Conservation (phyloP, 2,113 vertebrate species). For the Saccopteryx leptura region DNA sequence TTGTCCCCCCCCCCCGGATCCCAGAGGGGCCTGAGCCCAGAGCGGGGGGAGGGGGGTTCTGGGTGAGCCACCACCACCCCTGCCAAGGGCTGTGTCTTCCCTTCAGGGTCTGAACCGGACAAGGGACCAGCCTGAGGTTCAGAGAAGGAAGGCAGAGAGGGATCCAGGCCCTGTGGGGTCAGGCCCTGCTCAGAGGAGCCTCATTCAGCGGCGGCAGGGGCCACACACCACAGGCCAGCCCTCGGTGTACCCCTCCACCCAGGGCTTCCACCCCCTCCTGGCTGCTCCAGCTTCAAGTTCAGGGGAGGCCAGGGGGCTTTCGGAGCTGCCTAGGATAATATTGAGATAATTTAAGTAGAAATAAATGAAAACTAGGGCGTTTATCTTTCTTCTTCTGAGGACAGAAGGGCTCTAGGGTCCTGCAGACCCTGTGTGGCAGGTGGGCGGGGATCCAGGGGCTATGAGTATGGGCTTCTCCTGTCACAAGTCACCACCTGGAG, state of each 20-base stretch:
- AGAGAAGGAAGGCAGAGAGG: rapidly evolving
- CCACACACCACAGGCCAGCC: background rate
- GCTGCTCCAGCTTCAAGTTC: background rate
- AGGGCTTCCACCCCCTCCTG: rapidly evolving
- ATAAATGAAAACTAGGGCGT: background rate
- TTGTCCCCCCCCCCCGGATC: background rate
- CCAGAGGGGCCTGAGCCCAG: background rate
- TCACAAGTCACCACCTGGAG: background rate
- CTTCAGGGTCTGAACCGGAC: background rate
- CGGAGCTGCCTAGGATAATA: too few relatives aligned
- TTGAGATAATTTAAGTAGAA: background rate
- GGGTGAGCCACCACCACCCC: too few relatives aligned
- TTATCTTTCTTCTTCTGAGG: too few relatives aligned
- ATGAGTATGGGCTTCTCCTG: background rate
- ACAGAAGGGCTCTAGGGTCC: background rate
- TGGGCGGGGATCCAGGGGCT: background rate
- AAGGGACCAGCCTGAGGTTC: background rate
- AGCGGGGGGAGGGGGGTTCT: background rate
- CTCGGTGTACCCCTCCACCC: background rate
- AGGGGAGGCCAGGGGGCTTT: rapidly evolving
- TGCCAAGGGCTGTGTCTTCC: background rate
- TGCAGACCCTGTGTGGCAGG: background rate
- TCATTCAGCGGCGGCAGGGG: rapidly evolving
- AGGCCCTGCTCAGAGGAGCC: too few relatives aligned
- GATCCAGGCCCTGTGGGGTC: too few relatives aligned